phyloP scores from a whole-genome alignment of 37 sponge, comb jelly and placozoan species.

The Aphrocallistes beatrix region DNA sequence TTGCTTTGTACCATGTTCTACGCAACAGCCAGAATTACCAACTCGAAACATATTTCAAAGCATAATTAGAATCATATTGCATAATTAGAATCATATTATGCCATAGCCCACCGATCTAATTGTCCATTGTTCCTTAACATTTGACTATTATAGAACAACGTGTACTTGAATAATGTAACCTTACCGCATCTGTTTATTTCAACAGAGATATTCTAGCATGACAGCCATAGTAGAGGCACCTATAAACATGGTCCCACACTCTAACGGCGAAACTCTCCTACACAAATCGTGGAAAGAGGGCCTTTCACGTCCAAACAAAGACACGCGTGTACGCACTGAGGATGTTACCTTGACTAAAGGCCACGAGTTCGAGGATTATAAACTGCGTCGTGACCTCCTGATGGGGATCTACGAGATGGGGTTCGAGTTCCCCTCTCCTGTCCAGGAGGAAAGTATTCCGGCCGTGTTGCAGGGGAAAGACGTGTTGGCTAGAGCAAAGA shows the following conservation, averaged over 20 bases:
- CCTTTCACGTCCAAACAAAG: neutral
- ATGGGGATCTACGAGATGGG: constrained; percentile 99
- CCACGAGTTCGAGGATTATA: constrained; percentile 94
- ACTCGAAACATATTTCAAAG: too few species aligned
- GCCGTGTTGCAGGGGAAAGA: constrained; percentile 73
- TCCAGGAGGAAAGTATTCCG: constrained; percentile 97
- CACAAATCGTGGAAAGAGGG: constrained; percentile 8
- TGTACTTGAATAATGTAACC: too few species aligned
- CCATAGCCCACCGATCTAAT: too few species aligned
- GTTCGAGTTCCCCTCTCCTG: constrained; percentile 90
- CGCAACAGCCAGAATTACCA: too few species aligned
- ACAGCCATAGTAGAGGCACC: neutral
- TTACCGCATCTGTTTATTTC: too few species aligned
- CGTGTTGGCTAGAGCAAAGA: constrained; percentile 92
- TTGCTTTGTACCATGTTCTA: too few species aligned
- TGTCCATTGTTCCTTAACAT: too few species aligned
- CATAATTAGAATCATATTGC: too few species aligned
- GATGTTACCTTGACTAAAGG: constrained; percentile 90
- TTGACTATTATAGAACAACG: too few species aligned
- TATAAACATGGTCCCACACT: neutral
- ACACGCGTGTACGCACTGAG: constrained; percentile 28
- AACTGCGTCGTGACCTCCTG: constrained; percentile 79
- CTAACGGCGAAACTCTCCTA: neutral
- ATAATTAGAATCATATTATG: too few species aligned
- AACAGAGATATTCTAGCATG: too few species aligned